phyloP scores from a whole-genome alignment of 2,797 vertebrate genomes.

The Neoniphon sammara region DNA sequence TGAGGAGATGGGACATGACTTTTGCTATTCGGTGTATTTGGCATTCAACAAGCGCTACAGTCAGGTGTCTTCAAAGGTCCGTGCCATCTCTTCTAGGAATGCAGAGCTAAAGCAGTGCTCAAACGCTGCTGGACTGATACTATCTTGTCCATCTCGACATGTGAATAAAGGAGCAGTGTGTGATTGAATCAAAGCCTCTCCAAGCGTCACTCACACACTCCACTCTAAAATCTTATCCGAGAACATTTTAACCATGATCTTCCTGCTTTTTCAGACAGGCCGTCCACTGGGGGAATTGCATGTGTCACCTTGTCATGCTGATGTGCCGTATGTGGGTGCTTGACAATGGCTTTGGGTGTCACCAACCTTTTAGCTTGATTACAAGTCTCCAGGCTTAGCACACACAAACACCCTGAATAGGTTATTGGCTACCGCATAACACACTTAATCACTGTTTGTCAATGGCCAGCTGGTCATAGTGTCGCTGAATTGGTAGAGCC shows the following conservation, averaged over 20 bases:
- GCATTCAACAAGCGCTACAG: background rate
- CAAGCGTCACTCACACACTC: background rate
- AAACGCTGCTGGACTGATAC: slow-evolving; percentile 6
- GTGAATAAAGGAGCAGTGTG: background rate
- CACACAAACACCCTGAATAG: background rate
- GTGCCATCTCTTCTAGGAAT: background rate
- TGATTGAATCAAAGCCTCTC: slow-evolving; percentile 26
- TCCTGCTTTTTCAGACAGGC: slow-evolving; percentile 8
- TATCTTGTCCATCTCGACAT: slow-evolving; percentile 6
- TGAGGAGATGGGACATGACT: background rate
- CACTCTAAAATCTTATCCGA: slow-evolving; percentile 4
- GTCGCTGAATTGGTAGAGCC: background rate
- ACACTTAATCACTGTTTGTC: slow-evolving; percentile 26
- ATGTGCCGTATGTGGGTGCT: slow-evolving; percentile 7
- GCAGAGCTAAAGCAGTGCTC: background rate
- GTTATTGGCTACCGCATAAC: background rate
- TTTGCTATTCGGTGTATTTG: background rate
- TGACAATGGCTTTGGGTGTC: slow-evolving; percentile 16
- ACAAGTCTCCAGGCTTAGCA: background rate
- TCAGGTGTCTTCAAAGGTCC: background rate
- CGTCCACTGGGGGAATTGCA: slow-evolving; percentile 36
- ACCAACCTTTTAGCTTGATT: slow-evolving; percentile 62
- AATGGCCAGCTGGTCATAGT: slow-evolving; percentile 6
- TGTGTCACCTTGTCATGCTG: slow-evolving; percentile 33
- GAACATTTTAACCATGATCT: slow-evolving; percentile 32